Evolutionary conservation across 2,113 vertebrate genomes (phyloP), one percentile per base, ranked within the genome.

Genomic region (Cyanoliseus patagonus): DNA sequence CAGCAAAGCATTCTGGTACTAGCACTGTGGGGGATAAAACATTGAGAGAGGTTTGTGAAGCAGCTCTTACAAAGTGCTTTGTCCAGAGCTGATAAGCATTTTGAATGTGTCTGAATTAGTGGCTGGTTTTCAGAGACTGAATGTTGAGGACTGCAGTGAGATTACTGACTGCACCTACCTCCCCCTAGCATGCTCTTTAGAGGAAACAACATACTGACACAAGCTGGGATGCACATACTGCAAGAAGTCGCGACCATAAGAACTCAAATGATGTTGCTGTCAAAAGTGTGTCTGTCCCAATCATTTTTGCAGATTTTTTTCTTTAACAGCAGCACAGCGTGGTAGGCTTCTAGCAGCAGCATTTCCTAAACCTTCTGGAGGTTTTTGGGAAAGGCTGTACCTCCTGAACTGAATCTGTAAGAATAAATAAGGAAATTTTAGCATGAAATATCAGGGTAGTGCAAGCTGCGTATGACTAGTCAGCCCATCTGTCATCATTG

Each of bases 171-270:
- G 6, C 31, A 76, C 5, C 7, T 35, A n/a, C 11, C 14, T 52
- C 28, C 49, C 25, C 8, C 13, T 42, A 30, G 42, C 18, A n/a
- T 7, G 23, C 14, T 16, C 20, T 67, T 33, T 6, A 69, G 19
- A 83, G 47, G 31, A 46, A 67, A 44, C 17, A n/a, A 27, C 37
- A 13, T n/a, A 17, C 10, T 42, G 20, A 9, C 37, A 39, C 23
- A 17, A 37, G 5, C 25, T 70, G 49, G 15, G 51, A 8, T 72
- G 52, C 12, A 8, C 10, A 1, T 13, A 24, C 47, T 25, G 10
- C 0, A 4, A 22, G 4, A 53, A 72, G 3, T 52, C 2, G 0
- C 33, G 53, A 30, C 13, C 30, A 52, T 33, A 35, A 42, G 23
- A 6, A 16, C 69, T 59, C 27, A 24, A 39, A 63, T 7, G 6